Evolutionary conservation across 1,140 invertebrate species (phyloP).

Genomic region (Augochlora pura): DNA sequence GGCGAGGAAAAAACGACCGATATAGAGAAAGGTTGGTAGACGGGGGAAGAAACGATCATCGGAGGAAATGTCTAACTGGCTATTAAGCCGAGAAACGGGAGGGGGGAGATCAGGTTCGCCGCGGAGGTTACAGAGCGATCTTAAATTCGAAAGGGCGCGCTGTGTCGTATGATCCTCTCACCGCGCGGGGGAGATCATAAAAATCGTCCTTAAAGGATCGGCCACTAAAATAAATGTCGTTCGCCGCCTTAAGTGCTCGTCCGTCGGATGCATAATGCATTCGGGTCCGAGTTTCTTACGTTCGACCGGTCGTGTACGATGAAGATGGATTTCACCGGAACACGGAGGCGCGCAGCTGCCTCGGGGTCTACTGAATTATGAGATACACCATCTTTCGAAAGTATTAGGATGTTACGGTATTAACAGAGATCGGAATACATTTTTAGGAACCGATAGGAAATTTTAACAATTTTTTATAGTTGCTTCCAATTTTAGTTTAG

Average conservation of each 20-base stretch:
- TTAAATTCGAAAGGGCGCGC: constrained; percentile 5
- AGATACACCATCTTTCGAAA: no score
- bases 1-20: no score
- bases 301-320: neutral
- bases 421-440: no score
- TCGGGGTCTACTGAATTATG: no score
- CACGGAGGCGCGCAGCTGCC: no score
- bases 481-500: no score
- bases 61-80: constrained; percentile 1
- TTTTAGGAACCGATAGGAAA: neutral
- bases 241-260: constrained; percentile 8
- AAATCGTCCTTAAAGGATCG: constrained; percentile 26
- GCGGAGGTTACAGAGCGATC: neutral
- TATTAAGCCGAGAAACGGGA: neutral
- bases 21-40: no score
- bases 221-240: constrained; percentile 25
- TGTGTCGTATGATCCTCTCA: neutral
- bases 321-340: constrained; percentile 17
- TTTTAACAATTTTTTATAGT: neutral
- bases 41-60: neutral
- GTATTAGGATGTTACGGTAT: no score
- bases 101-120: neutral
- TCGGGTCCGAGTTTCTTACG: neutral
- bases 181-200: neutral
- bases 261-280: constrained; percentile 30